A percentile compares a stretch with the other conserved stretches of the same genome.
Conservation (phyloP, 92 coral and sea anemone genomes). For the Heliopora coerulea region DNA sequence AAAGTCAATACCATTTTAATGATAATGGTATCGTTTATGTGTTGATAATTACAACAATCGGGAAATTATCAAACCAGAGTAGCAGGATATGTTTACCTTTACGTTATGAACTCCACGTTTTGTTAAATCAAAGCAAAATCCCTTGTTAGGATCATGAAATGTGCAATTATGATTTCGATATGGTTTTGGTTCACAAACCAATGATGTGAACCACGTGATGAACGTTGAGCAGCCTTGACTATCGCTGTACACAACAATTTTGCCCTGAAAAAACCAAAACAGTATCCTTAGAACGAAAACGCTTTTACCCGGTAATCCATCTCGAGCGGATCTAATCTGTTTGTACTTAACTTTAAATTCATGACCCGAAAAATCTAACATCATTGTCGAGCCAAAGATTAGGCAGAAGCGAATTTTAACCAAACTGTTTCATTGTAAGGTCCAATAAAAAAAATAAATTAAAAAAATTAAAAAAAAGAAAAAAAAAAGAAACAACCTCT, state of each 20-base stretch:
- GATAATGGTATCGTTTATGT: background rate
- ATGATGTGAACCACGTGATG: conserved; percentile 68
- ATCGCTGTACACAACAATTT: background rate
- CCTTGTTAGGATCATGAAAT: conserved; percentile 1
- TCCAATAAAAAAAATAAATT: too few species aligned
- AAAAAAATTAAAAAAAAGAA: too few species aligned
- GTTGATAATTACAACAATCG: background rate
- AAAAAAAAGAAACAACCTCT: too few species aligned
- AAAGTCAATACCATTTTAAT: background rate
- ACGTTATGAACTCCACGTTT: background rate
- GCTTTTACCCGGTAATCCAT: too few species aligned
- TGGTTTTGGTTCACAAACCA: conserved; percentile 70
- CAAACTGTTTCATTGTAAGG: too few species aligned
- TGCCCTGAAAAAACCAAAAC: background rate
- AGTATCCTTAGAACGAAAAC: too few species aligned
- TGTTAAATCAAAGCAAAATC: conserved; percentile 23
- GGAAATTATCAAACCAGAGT: background rate
- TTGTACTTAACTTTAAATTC: too few species aligned
- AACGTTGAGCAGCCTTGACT: conserved; percentile 40
- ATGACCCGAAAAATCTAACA: too few species aligned
- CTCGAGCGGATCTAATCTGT: too few species aligned
- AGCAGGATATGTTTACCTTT: background rate
- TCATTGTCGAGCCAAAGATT: too few species aligned
- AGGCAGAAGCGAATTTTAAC: too few species aligned
- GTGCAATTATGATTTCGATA: background rate